Conservation (phyloP, 2,888 invertebrate genomes). For the Oithona nana region DNA sequence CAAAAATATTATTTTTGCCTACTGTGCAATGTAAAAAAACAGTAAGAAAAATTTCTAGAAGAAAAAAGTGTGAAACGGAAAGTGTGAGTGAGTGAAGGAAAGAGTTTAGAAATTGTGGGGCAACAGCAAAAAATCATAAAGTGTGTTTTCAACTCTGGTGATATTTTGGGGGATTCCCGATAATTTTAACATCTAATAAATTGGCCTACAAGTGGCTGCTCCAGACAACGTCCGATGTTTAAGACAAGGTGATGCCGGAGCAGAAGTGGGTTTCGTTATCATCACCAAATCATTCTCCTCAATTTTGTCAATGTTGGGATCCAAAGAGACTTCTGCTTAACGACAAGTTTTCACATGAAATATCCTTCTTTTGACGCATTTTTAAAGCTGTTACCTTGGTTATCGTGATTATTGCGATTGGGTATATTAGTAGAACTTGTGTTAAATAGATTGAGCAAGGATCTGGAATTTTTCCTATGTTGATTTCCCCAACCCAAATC, state of each 20-base stretch:
- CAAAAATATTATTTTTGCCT: too few species aligned
- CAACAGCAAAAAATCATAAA: too few species aligned
- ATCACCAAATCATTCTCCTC: neutral
- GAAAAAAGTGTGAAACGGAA: too few species aligned
- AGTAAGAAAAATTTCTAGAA: too few species aligned
- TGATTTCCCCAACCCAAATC: neutral
- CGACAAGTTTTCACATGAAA: too few species aligned
- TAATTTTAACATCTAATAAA: too few species aligned
- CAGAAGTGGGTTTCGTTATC: neutral
- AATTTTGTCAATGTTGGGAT: neutral
- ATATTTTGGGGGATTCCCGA: too few species aligned
- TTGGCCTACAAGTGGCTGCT: neutral
- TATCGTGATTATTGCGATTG: neutral
- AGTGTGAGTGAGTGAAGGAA: too few species aligned
- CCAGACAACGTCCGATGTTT: neutral
- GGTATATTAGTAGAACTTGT: conserved; percentile 38
- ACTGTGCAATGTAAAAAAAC: too few species aligned
- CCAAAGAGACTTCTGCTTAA: neutral
- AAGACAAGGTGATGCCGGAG: neutral
- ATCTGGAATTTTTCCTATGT: conserved; percentile 52
- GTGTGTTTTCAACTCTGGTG: too few species aligned
- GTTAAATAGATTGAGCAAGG: conserved; percentile 78
- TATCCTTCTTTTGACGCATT: too few species aligned
- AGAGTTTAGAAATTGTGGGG: too few species aligned
- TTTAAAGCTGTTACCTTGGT: neutral